Base-by-base conservation (phyloP, 2,888 invertebrate species). In the Sesia bembeciformis region DNA sequence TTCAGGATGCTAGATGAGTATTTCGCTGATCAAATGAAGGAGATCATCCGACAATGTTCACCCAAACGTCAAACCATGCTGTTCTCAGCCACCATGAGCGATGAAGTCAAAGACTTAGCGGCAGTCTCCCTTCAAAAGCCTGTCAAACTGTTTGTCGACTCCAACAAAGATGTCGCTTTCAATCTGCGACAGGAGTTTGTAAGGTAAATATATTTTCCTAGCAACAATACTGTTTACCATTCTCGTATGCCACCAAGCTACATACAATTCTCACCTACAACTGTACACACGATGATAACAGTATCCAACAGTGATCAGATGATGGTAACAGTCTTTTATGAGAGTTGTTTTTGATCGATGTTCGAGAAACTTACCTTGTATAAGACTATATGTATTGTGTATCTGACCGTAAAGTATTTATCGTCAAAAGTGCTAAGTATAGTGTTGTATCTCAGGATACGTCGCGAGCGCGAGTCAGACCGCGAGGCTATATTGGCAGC, bases 31-130 rank as follows among this genome's bases (percentile, higher is more conserved):
- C 99, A 99, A 82, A 98, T 99, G 97, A 98, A 98, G 74, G 98
- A 99, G 84, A 97, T 99, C 67, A 96, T 99, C 53, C 93, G 94
- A 23, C 95, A 97, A 67, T 99, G 99, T 80, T 93, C 97, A 0
- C 92, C 94, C 56, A 96, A 95, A 8, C 91, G 98, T 5, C 99
- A 99, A 84, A 99, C 98, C 0, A 96, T 99, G 93, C 86, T 99
- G 56, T 99, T 99, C 90, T 99, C 99, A 0, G 99, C 99, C 42
- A 99, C 99, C 7, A 99, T 99, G 98, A 98, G 98, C n/a, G 98
- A 98, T 54, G 94, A 96, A 81, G 98, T 98, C 0, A 95, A 97
- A 80, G 98, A 98, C 81, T 87, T 99, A 55, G 98, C 97, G 0
- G 93, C 97, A 0, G 96, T 99, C 1, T 98, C 98, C 0, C 90